A percentile compares a stretch with the other conserved stretches of the same genome.
Evolutionary conservation across 2,113 vertebrate species (phyloP).

Genomic region (Cinclus cinclus): DNA sequence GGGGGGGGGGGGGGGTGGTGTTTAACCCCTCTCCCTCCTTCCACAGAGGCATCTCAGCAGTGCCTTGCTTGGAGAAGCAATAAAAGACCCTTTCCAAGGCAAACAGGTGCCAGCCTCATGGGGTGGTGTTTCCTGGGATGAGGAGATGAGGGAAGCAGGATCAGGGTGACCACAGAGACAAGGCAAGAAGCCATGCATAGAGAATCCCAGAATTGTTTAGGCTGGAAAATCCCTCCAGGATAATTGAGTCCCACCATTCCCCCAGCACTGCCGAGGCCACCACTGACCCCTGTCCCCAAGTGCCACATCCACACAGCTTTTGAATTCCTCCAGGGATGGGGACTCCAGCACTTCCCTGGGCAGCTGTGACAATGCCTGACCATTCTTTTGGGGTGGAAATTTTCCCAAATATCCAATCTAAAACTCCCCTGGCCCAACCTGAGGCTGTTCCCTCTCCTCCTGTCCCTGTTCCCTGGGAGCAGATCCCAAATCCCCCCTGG

Average conservation of each 20-base stretch:
- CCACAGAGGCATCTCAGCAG: neutral
- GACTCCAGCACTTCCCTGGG: neutral
- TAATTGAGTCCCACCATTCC: neutral
- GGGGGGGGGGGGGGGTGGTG: neutral
- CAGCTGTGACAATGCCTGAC: neutral
- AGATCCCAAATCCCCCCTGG: neutral
- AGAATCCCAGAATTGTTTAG: neutral
- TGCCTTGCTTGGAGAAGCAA: neutral
- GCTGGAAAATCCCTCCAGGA: neutral
- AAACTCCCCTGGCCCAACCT: fast-evolving
- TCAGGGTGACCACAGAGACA: neutral
- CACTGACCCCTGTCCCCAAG: neutral
- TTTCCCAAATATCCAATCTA: fast-evolving
- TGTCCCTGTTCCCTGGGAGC: neutral
- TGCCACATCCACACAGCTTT: neutral
- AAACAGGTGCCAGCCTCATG: neutral
- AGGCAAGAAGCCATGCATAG: neutral
- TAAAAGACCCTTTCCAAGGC: neutral
- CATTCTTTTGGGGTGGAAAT: no score
- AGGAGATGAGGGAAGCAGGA: neutral
- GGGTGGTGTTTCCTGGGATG: neutral
- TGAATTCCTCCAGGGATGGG: neutral
- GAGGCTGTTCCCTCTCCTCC: neutral
- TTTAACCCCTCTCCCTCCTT: neutral
- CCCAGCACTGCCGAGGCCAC: neutral